phyloP scores from a whole-genome alignment of 2,113 vertebrate species.

The Chloroceryle aenea region DNA sequence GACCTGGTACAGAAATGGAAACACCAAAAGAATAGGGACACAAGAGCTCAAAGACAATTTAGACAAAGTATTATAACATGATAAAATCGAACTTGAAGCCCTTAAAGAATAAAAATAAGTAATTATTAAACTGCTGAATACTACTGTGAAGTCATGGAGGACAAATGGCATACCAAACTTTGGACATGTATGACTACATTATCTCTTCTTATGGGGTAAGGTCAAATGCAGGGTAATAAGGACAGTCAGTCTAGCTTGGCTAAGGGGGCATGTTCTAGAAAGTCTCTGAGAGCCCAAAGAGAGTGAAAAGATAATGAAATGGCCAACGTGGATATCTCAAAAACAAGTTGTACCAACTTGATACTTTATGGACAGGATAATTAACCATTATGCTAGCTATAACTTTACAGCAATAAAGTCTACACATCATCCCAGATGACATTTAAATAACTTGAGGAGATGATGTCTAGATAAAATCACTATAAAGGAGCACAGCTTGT shows the following conservation, averaged over 20 bases:
- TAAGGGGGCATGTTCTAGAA: background rate
- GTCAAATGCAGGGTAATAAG: background rate
- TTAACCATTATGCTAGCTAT: background rate
- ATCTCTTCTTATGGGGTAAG: background rate
- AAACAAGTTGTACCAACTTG: background rate
- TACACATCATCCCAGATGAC: background rate
- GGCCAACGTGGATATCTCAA: background rate
- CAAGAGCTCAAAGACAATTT: background rate
- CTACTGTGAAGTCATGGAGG: background rate
- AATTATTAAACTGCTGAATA: background rate
- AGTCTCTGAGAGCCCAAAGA: background rate
- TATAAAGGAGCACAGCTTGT: background rate
- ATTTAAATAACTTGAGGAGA: background rate
- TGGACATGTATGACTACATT: background rate
- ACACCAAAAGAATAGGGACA: background rate
- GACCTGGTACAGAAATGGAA: background rate
- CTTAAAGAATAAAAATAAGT: background rate
- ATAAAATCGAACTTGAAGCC: background rate
- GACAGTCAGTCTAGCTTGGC: background rate
- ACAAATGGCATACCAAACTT: background rate
- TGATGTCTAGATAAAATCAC: background rate
- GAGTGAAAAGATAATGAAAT: background rate
- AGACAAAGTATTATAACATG: background rate
- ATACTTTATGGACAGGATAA: background rate
- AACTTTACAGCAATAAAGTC: background rate